Conservation (phyloP, 2,797 vertebrate genomes). For the Miopithecus talapoin region DNA sequence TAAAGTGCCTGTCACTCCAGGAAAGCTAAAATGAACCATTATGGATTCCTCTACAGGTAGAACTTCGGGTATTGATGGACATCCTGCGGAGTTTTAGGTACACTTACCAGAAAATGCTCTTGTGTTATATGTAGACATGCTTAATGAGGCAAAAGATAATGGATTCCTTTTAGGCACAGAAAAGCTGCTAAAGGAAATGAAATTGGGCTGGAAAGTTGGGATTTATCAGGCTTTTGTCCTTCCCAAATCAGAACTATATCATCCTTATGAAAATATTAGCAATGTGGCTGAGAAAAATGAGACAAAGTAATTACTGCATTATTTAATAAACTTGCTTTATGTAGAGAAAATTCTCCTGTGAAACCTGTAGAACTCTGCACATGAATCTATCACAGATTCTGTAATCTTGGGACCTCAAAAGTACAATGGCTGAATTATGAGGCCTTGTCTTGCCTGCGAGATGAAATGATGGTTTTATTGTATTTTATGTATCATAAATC, state of each 20-base stretch:
- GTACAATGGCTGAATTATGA: neutral
- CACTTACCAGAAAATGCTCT: constrained; percentile 23
- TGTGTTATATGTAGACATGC: neutral
- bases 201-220: neutral
- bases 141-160: constrained; percentile 50
- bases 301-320: neutral
- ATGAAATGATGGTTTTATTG: neutral
- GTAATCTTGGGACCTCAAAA: constrained; percentile 3
- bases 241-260: neutral
- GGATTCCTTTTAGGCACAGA: constrained; percentile 39
- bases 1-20: neutral
- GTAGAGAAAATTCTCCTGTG: neutral
- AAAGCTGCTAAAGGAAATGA: constrained; percentile 47
- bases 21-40: neutral
- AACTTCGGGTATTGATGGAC: neutral
- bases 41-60: neutral
- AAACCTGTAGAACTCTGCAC: neutral
- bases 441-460: neutral
- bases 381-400: neutral
- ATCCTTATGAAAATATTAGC: constrained; percentile 11
- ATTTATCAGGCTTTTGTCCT: neutral
- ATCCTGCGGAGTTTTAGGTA: constrained; percentile 17
- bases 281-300: neutral
- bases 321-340: neutral
- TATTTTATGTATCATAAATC: neutral